Evolutionary conservation across 2,113 vertebrate genomes (phyloP).

Genomic region (Silurus asotus): DNA sequence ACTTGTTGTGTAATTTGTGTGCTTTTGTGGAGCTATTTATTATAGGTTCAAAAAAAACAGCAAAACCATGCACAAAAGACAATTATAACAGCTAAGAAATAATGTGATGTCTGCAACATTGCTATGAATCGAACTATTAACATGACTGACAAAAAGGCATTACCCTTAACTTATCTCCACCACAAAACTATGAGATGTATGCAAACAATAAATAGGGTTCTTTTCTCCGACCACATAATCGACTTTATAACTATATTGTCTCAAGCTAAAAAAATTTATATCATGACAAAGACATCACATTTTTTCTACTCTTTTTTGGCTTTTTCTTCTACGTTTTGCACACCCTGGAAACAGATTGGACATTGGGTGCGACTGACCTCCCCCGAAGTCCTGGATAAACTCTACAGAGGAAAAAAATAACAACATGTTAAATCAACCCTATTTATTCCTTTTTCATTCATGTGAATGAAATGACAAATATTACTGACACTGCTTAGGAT

Average conservation of each 20-base stretch:
- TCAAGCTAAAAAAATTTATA: not conserved
- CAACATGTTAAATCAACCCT: not conserved
- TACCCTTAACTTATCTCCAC: not conserved
- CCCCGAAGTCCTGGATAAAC: not conserved
- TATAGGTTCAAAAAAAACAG: not conserved
- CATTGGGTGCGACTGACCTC: not conserved
- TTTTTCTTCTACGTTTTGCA: slow-evolving; percentile 9
- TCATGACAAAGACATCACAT: not conserved
- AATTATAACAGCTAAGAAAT: not conserved
- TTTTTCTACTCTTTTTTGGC: not conserved
- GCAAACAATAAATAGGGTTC: not conserved
- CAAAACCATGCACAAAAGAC: not conserved
- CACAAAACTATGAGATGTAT: not conserved
- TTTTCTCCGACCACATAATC: not conserved
- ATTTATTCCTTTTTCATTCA: not conserved
- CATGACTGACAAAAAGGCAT: not conserved
- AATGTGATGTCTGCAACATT: not conserved
- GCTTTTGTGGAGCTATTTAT: not conserved
- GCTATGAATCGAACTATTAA: not conserved
- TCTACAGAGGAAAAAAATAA: slow-evolving; percentile 20
- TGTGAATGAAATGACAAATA: not conserved
- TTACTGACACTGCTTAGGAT: not conserved
- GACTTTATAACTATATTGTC: not conserved
- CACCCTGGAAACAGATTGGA: not conserved
- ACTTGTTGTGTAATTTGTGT: not conserved